phyloP scores from a whole-genome alignment of 1,140 invertebrate species.

The Brachionus plicatilis region DNA sequence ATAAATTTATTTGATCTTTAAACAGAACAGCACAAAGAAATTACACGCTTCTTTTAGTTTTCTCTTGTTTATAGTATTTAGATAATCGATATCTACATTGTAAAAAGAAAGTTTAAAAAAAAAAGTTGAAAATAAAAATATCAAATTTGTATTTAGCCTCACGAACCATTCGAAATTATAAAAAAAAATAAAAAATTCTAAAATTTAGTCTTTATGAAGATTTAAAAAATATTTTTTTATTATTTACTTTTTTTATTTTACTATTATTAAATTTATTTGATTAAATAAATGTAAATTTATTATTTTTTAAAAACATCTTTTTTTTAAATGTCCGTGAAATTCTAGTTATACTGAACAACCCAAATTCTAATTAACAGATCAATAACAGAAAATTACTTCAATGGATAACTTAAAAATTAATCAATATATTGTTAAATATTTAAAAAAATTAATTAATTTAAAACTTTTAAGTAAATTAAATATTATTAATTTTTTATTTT shows the following conservation, averaged over 20 bases:
- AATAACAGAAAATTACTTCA: no score
- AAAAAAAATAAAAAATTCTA: neutral
- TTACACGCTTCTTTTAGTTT: neutral
- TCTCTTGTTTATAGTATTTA: neutral
- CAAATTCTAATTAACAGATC: no score
- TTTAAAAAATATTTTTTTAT: neutral
- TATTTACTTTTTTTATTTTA: neutral
- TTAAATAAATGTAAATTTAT: neutral
- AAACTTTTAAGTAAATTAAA: no score
- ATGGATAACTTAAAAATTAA: no score
- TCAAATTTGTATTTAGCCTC: neutral
- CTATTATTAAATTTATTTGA: neutral
- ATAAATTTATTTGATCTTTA: neutral
- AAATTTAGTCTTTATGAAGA: neutral
- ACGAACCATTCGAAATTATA: neutral
- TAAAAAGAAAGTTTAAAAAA: neutral
- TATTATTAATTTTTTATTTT: no score
- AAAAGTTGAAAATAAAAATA: neutral
- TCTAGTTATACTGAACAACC: no score
- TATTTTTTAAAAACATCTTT: neutral
- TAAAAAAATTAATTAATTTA: no score
- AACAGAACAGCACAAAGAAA: neutral
- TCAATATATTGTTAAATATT: no score
- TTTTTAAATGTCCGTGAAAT: no score
- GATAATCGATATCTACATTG: neutral